A percentile compares a stretch with the other conserved stretches of the same genome.
Conservation (phyloP, 2,797 vertebrate species). For the Fratercula arctica region DNA sequence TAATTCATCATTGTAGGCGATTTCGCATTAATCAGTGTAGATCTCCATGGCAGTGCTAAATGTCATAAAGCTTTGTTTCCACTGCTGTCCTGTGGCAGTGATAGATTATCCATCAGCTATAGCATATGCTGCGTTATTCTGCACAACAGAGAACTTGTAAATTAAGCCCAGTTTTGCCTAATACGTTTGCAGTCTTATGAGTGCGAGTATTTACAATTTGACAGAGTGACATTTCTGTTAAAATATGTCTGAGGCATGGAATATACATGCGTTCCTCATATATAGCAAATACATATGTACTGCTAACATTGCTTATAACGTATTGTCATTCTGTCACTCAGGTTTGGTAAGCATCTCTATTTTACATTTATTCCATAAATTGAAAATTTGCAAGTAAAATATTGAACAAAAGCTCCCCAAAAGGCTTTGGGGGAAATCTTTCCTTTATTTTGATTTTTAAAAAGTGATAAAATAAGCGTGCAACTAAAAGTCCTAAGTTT, state of each 20-base stretch:
- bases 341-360: slow-evolving; percentile 3
- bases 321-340: slow-evolving; percentile 44
- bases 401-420: not conserved
- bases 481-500: not conserved
- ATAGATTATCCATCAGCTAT: slow-evolving; percentile 65
- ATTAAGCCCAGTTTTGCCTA: slow-evolving; percentile 52
- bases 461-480: rapidly evolving
- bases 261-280: slow-evolving; percentile 13
- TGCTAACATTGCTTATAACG: not conserved
- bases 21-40: not conserved
- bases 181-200: slow-evolving; percentile 58
- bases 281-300: slow-evolving; percentile 44
- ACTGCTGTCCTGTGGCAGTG: slow-evolving; percentile 61
- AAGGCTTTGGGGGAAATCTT: not conserved
- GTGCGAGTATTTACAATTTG: slow-evolving; percentile 38
- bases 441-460: not conserved
- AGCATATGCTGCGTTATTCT: slow-evolving; percentile 66
- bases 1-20: slow-evolving; percentile 11
- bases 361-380: not conserved
- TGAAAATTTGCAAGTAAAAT: not conserved
- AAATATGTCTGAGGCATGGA: slow-evolving; percentile 36
- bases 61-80: slow-evolving; percentile 67
- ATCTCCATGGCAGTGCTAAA: slow-evolving; percentile 41
- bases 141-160: slow-evolving; percentile 57
- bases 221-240: slow-evolving; percentile 59